These are phyloP conservation scores for Helicorthomorpha holstii DNA, from an alignment of 1,140 invertebrate species.

Conservation along the genomic window DNA sequence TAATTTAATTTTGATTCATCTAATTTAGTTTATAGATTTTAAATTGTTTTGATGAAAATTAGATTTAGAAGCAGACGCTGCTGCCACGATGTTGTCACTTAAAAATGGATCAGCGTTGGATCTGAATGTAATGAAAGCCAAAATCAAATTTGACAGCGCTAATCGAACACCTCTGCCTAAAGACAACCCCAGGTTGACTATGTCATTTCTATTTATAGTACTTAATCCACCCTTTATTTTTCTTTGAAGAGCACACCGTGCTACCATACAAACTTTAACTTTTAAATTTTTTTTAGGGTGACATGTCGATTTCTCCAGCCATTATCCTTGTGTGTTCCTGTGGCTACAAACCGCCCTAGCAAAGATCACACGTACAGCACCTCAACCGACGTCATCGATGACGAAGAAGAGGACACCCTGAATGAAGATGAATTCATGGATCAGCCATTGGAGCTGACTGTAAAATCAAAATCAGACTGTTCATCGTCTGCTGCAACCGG, in stretches of 20 bases:
- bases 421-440: background rate
- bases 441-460: background rate
- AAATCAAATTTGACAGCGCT: no score
- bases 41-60: background rate
- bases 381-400: conserved; percentile 19
- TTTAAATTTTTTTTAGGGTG: background rate
- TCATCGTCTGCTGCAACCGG: background rate
- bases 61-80: conserved; percentile 49
- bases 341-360: conserved; percentile 52
- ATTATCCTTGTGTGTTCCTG: conserved; percentile 21
- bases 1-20: conserved; percentile 12
- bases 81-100: conserved; percentile 59
- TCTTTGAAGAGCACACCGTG: no score
- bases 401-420: background rate
- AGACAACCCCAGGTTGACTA: background rate
- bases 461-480: background rate
- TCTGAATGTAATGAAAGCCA: no score
- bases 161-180: no score
- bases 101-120: conserved; percentile 52
- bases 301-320: background rate
- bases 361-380: conserved; percentile 55
- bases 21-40: conserved; percentile 1
- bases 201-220: no score
- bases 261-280: no score
- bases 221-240: no score